Conservation (phyloP, 2,113 vertebrate species). For the Corythoichthys intestinalis region DNA sequence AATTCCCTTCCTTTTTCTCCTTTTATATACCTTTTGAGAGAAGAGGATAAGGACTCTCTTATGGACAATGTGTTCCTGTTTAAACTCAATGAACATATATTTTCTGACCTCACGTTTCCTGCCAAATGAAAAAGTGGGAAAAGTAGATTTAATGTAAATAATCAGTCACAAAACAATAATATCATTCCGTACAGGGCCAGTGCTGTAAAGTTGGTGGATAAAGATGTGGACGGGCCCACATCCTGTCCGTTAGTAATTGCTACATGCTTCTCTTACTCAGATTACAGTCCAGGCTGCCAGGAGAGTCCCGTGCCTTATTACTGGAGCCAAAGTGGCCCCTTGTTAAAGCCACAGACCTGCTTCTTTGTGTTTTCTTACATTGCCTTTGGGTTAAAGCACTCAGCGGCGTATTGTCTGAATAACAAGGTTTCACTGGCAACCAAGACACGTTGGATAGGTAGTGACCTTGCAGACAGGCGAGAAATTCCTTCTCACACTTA, state of each 20-base stretch:
- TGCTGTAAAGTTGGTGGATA: conserved; percentile 19
- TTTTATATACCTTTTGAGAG: background rate
- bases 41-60: background rate
- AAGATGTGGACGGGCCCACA: conserved; percentile 49
- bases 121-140: conserved; percentile 4
- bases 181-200: conserved; percentile 9
- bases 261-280: conserved; percentile 67
- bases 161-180: conserved; percentile 4
- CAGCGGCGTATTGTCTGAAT: conserved; percentile 53
- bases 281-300: conserved; percentile 70
- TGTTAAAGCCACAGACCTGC: conserved; percentile 67
- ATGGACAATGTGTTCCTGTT: background rate
- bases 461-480: conserved; percentile 49
- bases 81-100: background rate
- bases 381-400: conserved; percentile 55
- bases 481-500: conserved; percentile 47
- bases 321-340: conserved; percentile 68
- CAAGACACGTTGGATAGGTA: conserved; percentile 39
- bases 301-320: conserved; percentile 67
- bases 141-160: conserved; percentile 1
- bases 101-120: background rate
- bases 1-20: background rate
- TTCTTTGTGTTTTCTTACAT: conserved; percentile 67
- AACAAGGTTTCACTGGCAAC: conserved; percentile 49
- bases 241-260: conserved; percentile 69